phyloP scores from a whole-genome alignment of 1,140 invertebrate genomes.

The Bombus haemorrhoidalis region DNA sequence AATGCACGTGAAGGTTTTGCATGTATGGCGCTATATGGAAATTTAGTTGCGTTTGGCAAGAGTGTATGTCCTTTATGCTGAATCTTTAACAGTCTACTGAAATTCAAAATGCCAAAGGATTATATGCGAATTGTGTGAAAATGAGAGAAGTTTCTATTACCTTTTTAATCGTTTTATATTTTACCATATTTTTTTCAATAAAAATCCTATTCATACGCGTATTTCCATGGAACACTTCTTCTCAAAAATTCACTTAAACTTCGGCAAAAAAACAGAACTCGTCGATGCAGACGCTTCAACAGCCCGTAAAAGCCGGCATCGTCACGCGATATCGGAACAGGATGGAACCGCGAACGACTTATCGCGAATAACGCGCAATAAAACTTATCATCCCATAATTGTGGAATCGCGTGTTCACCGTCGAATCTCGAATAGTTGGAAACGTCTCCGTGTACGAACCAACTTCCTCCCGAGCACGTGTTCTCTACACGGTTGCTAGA shows the following conservation, averaged over 20 bases:
- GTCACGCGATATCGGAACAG: neutral
- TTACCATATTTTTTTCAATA: neutral
- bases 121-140: neutral
- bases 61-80: no score
- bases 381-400: conserved; percentile 43
- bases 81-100: neutral
- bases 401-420: conserved; percentile 53
- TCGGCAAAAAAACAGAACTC: neutral
- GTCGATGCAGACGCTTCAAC: neutral
- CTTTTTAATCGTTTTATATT: no score
- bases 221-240: neutral
- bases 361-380: conserved; percentile 13
- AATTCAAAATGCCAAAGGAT: neutral
- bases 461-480: conserved; percentile 38
- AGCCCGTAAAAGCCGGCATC: neutral
- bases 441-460: neutral
- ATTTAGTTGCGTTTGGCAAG: neutral
- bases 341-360: neutral
- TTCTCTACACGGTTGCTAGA: neutral
- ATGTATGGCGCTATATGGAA: no score
- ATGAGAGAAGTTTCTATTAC: no score
- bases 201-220: neutral
- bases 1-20: neutral
- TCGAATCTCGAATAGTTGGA: conserved; percentile 9
- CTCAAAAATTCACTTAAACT: neutral